These are phyloP conservation scores for Nibea albiflora DNA, from an alignment of 2,113 vertebrate species.

Conservation along the genomic window DNA sequence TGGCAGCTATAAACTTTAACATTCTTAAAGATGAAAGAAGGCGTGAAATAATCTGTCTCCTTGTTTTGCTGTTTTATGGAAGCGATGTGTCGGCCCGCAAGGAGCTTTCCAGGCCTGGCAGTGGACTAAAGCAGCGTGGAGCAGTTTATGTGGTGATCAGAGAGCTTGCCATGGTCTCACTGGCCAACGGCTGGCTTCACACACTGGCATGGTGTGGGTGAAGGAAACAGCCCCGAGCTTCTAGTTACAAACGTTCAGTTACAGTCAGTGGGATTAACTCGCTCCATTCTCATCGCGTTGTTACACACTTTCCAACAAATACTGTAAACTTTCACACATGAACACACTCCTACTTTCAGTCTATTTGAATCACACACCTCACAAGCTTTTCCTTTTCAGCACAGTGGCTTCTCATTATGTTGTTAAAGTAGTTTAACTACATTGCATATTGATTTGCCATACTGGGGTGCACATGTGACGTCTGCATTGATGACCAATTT, in stretches of 20 bases:
- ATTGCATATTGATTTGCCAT: background rate
- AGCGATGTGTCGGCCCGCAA: conserved; percentile 1
- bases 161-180: background rate
- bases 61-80: conserved; percentile 12
- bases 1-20: background rate
- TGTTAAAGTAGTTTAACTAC: background rate
- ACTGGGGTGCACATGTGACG: no score
- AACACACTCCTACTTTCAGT: background rate
- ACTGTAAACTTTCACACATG: background rate
- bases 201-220: background rate
- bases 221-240: background rate
- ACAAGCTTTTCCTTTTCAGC: background rate
- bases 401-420: background rate
- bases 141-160: conserved; percentile 1
- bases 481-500: no score
- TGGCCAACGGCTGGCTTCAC: conserved; percentile 25
- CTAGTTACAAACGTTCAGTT: background rate
- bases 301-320: background rate
- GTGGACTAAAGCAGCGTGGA: background rate
- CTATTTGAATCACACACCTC: no score
- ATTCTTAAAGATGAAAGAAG: conserved; percentile 8
- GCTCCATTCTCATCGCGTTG: background rate
- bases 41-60: conserved; percentile 1
- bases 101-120: conserved; percentile 30
- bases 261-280: background rate